These are phyloP conservation scores for Fopius arisanus DNA, from an alignment of 1,140 invertebrate species.

Conservation along the genomic window DNA sequence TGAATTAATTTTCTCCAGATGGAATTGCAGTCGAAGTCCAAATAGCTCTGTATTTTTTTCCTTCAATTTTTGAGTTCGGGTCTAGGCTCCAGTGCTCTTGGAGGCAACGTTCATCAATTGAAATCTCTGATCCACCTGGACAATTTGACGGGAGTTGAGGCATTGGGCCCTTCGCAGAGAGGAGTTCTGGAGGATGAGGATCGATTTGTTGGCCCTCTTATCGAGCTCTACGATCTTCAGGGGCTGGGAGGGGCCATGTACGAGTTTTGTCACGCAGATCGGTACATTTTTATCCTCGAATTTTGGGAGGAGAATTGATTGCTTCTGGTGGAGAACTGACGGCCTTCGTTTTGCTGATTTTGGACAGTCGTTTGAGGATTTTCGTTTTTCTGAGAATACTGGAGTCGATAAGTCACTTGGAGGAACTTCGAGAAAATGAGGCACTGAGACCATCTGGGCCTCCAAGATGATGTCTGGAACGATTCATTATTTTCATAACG, in stretches of 20 bases:
- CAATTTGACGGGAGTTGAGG: constrained; percentile 36
- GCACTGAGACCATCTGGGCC: constrained; percentile 41
- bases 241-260: constrained; percentile 32
- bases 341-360: constrained; percentile 41
- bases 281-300: constrained; percentile 26
- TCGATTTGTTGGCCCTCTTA: constrained; percentile 33
- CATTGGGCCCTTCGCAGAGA: constrained; percentile 29
- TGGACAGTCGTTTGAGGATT: constrained; percentile 18
- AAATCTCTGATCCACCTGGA: constrained; percentile 48
- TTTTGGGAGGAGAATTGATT: constrained; percentile 51
- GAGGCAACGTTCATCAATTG: constrained; percentile 42
- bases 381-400: neutral
- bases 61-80: neutral
- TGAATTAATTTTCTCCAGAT: neutral
- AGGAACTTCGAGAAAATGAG: constrained; percentile 25
- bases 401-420: neutral
- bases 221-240: constrained; percentile 43
- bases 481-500: too few relatives aligned
- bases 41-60: neutral
- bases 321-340: constrained; percentile 35
- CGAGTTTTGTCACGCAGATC: constrained; percentile 18
- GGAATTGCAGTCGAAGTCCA: neutral
- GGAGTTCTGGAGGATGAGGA: constrained; percentile 44
- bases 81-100: constrained; percentile 38
- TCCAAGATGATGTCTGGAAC: constrained; percentile 27